Conservation (phyloP, 1,140 invertebrate genomes). For the Drosophila setifemur region DNA sequence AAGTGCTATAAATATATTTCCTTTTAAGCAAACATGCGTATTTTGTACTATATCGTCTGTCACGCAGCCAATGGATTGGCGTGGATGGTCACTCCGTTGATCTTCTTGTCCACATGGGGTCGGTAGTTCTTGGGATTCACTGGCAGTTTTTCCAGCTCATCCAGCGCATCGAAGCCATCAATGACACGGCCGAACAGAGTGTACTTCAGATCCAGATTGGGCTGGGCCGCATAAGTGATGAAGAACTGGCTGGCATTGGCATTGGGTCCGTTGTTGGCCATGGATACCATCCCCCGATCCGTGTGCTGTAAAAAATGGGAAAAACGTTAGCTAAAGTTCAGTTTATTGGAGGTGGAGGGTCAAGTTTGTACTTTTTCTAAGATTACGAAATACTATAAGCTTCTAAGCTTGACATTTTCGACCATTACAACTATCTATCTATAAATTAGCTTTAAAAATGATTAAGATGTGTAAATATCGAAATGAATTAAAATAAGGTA, state of each 20-base stretch:
- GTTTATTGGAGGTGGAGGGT: not conserved
- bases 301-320: slow-evolving; percentile 85
- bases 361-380: too few relatives aligned
- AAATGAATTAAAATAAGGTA: too few relatives aligned
- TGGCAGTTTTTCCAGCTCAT: slow-evolving; percentile 97
- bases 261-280: slow-evolving; percentile 99
- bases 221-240: slow-evolving; percentile 95
- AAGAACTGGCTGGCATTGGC: slow-evolving; percentile 99
- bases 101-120: slow-evolving; percentile 92
- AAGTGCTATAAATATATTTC: slow-evolving; percentile 65
- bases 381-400: too few relatives aligned
- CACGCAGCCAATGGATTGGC: slow-evolving; percentile 95
- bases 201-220: slow-evolving; percentile 98
- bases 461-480: too few relatives aligned
- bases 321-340: not conserved
- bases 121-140: slow-evolving; percentile 96
- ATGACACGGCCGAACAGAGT: slow-evolving; percentile 98
- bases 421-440: too few relatives aligned
- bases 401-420: too few relatives aligned
- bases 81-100: slow-evolving; percentile 96
- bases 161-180: slow-evolving; percentile 97
- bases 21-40: slow-evolving; percentile 23
- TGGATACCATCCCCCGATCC: slow-evolving; percentile 94
- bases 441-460: too few relatives aligned
- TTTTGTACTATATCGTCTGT: slow-evolving; percentile 32